These are phyloP conservation scores for Mamestra brassicae DNA, from an alignment of 2,888 invertebrate genomes.

Conservation along the genomic window DNA sequence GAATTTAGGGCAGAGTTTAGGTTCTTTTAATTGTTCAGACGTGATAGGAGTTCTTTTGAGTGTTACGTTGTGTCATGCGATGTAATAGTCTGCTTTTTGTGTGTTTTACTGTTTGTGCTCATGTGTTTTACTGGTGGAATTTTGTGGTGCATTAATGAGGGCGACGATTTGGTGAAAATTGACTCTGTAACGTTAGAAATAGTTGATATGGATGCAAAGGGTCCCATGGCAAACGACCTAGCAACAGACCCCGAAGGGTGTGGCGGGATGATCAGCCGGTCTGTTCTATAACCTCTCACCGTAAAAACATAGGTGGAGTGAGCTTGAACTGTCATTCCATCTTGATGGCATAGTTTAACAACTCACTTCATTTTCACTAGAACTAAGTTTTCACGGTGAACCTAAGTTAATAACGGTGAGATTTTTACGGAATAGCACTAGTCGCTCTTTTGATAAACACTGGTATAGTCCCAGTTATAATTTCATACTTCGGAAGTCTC, in stretches of 20 bases:
- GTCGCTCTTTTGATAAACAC: background rate
- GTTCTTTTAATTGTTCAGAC: constrained; percentile 52
- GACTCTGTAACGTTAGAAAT: background rate
- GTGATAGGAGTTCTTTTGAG: constrained; percentile 39
- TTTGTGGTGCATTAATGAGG: background rate
- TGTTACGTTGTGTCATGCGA: background rate
- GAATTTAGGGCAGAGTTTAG: constrained; percentile 48
- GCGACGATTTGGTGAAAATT: background rate
- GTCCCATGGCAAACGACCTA: background rate
- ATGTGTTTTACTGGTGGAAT: background rate
- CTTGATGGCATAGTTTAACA: no score
- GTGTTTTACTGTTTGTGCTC: background rate
- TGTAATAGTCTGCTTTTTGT: background rate
- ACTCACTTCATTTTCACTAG: background rate
- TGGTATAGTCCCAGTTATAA: no score
- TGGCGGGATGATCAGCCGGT: background rate
- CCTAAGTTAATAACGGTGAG: no score
- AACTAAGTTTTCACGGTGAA: no score
- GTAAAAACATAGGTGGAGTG: no score
- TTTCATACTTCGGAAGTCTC: no score
- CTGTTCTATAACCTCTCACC: no score
- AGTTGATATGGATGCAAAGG: no score
- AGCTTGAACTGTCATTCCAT: no score
- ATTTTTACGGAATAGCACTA: no score
- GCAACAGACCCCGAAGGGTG: background rate